A percentile compares a stretch with the other conserved stretches of the same genome.
These are phyloP conservation scores for Gambusia yucatana DNA, from an alignment of 2,797 vertebrate species.

Conservation along the genomic window DNA sequence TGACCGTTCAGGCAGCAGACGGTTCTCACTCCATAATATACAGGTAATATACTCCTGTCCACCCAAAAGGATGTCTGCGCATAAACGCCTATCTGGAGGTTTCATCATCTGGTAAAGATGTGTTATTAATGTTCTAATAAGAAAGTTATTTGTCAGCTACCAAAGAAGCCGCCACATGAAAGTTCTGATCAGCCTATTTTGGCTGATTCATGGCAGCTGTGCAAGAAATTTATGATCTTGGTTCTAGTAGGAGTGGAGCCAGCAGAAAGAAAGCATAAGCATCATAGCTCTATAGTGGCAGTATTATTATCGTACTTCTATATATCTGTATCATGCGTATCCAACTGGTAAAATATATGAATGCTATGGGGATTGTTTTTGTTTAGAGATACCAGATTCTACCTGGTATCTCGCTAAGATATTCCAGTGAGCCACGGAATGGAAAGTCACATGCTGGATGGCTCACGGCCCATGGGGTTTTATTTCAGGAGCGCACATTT, in stretches of 20 bases:
- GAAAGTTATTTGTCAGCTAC: neutral
- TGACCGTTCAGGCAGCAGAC: neutral
- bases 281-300: neutral
- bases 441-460: constrained; percentile 12
- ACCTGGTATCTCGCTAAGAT: neutral
- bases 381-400: neutral
- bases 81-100: neutral
- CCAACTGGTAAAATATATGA: neutral
- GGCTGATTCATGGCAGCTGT: neutral
- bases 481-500: constrained; percentile 32
- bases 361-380: too few relatives aligned
- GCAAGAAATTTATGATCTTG: neutral
- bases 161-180: neutral
- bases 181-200: neutral
- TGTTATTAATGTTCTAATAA: neutral
- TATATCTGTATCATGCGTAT: neutral
- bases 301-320: neutral
- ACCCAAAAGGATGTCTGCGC: neutral
- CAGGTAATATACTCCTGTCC: neutral
- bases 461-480: constrained; percentile 23
- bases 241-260: neutral
- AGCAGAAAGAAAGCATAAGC: neutral
- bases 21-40: neutral
- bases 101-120: neutral
- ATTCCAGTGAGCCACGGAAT: constrained; percentile 1